Percentiles rank a stretch among this genome's conserved stretches.
Evolutionary conservation across 2,113 vertebrate species (phyloP).

Genomic region (Formicarius rufipectus): DNA sequence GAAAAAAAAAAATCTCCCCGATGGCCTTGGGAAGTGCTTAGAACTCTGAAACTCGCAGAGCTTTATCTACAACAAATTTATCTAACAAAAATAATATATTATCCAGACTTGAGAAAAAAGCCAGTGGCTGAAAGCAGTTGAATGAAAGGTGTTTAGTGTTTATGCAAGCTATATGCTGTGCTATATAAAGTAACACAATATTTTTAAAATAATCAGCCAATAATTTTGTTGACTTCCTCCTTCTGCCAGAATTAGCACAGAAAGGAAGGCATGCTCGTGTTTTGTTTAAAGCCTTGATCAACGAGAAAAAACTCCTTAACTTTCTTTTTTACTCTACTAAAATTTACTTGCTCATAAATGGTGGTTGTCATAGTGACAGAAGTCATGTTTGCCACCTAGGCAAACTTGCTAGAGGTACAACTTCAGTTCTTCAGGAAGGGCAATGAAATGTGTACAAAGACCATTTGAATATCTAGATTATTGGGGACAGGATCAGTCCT

Average conservation of each 20-base stretch:
- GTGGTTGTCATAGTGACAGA: neutral
- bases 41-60: neutral
- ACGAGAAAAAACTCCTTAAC: neutral
- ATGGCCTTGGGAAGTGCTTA: neutral
- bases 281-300: neutral
- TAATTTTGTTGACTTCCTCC: constrained; percentile 21
- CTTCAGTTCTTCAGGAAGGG: neutral
- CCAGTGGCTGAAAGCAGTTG: neutral
- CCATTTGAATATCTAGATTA: neutral
- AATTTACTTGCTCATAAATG: neutral
- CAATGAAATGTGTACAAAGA: neutral
- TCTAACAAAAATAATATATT: neutral
- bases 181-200: neutral
- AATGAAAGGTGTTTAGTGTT: neutral
- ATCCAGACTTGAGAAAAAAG: neutral
- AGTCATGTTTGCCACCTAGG: rapidly evolving
- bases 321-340: neutral
- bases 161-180: neutral
- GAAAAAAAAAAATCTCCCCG: neutral
- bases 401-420: neutral
- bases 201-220: constrained; percentile 16
- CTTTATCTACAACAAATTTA: neutral
- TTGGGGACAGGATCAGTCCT: neutral
- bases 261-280: neutral
- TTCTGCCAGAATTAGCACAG: neutral